These are phyloP conservation scores for Boleophthalmus pectinirostris DNA, from an alignment of 2,113 vertebrate genomes.

Conservation along the genomic window DNA sequence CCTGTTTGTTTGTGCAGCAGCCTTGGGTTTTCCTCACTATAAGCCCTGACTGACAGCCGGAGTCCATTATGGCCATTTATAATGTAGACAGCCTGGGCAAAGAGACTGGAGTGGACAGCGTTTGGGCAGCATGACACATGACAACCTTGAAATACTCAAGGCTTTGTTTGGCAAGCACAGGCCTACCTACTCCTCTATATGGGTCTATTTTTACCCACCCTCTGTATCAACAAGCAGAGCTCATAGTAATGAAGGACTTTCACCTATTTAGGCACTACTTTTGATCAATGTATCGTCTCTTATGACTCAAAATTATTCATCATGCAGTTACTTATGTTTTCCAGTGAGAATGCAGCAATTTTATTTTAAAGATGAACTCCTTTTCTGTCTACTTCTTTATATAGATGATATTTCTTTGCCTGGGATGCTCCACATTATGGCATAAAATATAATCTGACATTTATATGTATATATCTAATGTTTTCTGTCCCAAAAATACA, in stretches of 20 bases:
- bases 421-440: no score
- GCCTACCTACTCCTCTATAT: not conserved
- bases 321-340: no score
- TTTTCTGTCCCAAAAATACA: no score
- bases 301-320: not conserved
- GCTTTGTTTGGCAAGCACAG: slow-evolving; percentile 47
- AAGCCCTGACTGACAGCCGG: slow-evolving; percentile 36
- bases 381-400: no score
- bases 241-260: not conserved
- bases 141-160: slow-evolving; percentile 55
- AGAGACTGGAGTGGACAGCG: slow-evolving; percentile 38
- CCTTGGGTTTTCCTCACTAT: slow-evolving; percentile 17
- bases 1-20: slow-evolving; percentile 1
- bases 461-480: no score
- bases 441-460: no score
- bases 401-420: no score
- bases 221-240: slow-evolving; percentile 35
- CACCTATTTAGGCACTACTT: not conserved
- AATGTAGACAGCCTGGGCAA: slow-evolving; percentile 48
- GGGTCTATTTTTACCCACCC: not conserved
- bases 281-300: no score
- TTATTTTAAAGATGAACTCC: no score
- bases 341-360: not conserved
- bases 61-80: slow-evolving; percentile 42
- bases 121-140: slow-evolving; percentile 56